A percentile compares a stretch with the other conserved stretches of the same genome.
Evolutionary conservation across 2,113 vertebrate genomes (phyloP).

Genomic region (Ursus arctos): DNA sequence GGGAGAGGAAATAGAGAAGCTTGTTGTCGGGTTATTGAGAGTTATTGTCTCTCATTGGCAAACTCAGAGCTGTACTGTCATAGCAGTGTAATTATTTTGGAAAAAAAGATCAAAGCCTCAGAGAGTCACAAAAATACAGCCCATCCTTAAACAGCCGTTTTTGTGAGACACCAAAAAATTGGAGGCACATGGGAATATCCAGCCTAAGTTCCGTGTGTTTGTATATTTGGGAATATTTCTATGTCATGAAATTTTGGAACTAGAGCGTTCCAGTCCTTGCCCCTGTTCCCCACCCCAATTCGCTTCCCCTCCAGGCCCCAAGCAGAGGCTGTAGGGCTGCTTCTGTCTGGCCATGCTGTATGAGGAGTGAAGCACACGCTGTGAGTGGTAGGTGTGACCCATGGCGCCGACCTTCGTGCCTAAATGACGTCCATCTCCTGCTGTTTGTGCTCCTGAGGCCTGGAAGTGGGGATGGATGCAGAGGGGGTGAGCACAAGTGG

Average conservation of each 20-base stretch:
- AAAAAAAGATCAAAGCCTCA: background rate
- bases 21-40: background rate
- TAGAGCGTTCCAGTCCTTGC: background rate
- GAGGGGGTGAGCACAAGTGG: background rate
- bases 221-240: background rate
- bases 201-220: background rate
- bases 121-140: background rate
- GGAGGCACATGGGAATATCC: background rate
- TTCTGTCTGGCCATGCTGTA: background rate
- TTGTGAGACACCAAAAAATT: background rate
- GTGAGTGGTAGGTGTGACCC: background rate
- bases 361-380: background rate
- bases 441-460: background rate
- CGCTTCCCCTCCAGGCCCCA: background rate
- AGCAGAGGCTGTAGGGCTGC: background rate
- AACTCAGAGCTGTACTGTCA: background rate
- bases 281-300: accelerated
- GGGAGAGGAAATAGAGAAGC: background rate
- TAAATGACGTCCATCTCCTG: background rate
- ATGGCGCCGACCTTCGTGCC: background rate
- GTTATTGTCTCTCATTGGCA: background rate
- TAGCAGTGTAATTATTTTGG: background rate
- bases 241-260: background rate
- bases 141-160: background rate
- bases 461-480: background rate